Evolutionary conservation across 2,888 invertebrate genomes (phyloP).

Genomic region (Cantharis nigra): DNA sequence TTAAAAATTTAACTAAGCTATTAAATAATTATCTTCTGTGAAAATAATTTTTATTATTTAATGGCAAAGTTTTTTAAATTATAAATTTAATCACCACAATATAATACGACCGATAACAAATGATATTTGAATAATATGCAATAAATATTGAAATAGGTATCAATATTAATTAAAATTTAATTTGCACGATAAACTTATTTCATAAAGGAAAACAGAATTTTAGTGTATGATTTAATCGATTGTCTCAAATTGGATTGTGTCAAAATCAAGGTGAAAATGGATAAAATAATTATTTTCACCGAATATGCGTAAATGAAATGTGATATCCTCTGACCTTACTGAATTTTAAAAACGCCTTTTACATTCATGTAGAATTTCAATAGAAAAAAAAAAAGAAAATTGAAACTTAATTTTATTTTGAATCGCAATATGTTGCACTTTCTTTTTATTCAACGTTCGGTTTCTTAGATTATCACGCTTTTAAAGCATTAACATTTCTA

Average conservation of each 20-base stretch:
- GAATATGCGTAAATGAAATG: neutral
- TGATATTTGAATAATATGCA: neutral
- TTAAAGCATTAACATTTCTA: constrained; percentile 18
- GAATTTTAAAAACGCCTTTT: neutral
- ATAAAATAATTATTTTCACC: neutral
- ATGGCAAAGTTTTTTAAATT: no score
- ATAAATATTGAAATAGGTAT: neutral
- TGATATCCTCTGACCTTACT: neutral
- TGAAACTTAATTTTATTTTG: neutral
- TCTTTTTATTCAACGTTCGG: neutral
- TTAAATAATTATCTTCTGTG: no score
- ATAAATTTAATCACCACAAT: no score
- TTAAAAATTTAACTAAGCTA: no score
- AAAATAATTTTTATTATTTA: no score
- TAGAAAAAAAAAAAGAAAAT: neutral
- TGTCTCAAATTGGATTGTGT: neutral
- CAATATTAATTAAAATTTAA: neutral
- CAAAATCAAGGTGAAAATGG: neutral
- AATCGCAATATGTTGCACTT: neutral
- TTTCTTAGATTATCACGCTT: neutral
- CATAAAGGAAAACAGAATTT: neutral
- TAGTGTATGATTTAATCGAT: neutral
- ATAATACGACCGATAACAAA: no score
- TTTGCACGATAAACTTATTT: neutral
- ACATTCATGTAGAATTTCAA: neutral